A percentile compares a stretch with the other conserved stretches of the same genome.
These are phyloP conservation scores for Gobionotothen gibberifrons DNA, from an alignment of 2,797 vertebrate genomes.

Conservation along the genomic window DNA sequence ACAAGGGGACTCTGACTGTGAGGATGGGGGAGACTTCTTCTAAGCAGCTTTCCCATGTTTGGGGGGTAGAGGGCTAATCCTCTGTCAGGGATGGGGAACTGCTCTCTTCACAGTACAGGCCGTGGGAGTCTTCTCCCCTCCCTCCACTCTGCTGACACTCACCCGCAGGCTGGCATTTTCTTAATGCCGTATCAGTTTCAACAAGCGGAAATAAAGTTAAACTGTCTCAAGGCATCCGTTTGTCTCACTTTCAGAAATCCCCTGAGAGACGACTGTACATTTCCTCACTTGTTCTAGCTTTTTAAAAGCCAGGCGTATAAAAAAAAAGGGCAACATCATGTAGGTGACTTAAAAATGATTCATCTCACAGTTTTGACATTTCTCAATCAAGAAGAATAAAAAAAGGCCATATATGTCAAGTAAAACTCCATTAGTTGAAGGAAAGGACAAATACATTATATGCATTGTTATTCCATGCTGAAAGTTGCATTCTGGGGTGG, in stretches of 20 bases:
- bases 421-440: conserved; percentile 31
- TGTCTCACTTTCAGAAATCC: conserved; percentile 85
- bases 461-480: not conserved
- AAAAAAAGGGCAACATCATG: conserved; percentile 74
- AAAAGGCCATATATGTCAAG: conserved; percentile 31
- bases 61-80: conserved; percentile 85
- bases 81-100: conserved; percentile 84
- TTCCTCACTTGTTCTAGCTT: conserved; percentile 82
- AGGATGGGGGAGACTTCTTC: conserved; percentile 78
- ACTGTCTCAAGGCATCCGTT: conserved; percentile 83
- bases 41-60: conserved; percentile 87
- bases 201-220: conserved; percentile 86
- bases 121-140: conserved; percentile 84
- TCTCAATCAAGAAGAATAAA: conserved; percentile 56
- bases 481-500: not conserved
- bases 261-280: conserved; percentile 84
- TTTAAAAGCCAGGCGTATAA: conserved; percentile 62
- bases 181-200: conserved; percentile 87
- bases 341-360: conserved; percentile 81
- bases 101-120: conserved; percentile 80
- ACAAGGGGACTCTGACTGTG: conserved; percentile 76
- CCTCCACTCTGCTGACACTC: conserved; percentile 80
- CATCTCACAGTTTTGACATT: conserved; percentile 70
- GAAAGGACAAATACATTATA: conserved; percentile 13
- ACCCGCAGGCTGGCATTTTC: conserved; percentile 84